These are phyloP conservation scores for Drosophila navojoa DNA, from an alignment of 1,140 invertebrate species.

Conservation along the genomic window DNA sequence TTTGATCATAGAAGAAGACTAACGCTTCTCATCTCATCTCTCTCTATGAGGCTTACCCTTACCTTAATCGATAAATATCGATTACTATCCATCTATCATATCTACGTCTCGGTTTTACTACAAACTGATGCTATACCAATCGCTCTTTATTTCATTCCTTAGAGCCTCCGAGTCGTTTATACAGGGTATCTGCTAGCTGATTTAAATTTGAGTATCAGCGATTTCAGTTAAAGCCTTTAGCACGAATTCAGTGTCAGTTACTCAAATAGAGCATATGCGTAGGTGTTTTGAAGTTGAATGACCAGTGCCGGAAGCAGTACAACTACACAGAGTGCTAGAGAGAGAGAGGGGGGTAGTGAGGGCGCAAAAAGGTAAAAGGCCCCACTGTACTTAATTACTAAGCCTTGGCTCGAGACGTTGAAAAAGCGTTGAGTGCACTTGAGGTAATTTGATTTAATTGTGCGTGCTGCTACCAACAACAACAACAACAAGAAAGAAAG, in stretches of 20 bases:
- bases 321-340: background rate
- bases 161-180: too few relatives aligned
- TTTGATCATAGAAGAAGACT: too few relatives aligned
- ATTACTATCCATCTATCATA: too few relatives aligned
- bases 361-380: constrained; percentile 12
- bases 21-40: too few relatives aligned
- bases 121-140: too few relatives aligned
- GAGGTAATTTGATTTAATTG: constrained; percentile 82
- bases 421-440: constrained; percentile 74
- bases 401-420: constrained; percentile 31
- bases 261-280: constrained; percentile 7
- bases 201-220: background rate
- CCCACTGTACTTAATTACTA: constrained; percentile 62
- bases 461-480: constrained; percentile 55
- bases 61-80: too few relatives aligned
- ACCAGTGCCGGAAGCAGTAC: constrained; percentile 57
- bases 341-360: too few relatives aligned
- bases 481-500: constrained; percentile 19
- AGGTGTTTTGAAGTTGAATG: constrained; percentile 55
- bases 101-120: too few relatives aligned
- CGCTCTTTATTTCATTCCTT: too few relatives aligned
- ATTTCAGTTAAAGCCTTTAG: constrained; percentile 51
- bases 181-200: background rate
- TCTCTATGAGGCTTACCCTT: too few relatives aligned
- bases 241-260: constrained; percentile 5